Evolutionary conservation across 1,140 invertebrate species (phyloP).

Genomic region (Potamilus streckersoni): DNA sequence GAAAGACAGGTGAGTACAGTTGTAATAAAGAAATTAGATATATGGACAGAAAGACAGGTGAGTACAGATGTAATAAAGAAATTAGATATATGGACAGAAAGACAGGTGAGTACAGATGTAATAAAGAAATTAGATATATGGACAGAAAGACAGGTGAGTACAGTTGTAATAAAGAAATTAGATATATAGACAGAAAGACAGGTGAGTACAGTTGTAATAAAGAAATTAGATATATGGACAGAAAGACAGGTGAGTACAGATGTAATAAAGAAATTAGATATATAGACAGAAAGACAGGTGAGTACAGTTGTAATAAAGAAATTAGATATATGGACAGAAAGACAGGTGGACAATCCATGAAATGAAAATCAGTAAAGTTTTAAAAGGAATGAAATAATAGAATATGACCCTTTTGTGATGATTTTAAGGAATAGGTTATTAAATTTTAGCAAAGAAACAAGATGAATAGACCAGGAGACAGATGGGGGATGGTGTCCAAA

Average conservation of each 20-base stretch:
- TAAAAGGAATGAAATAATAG: too few relatives aligned
- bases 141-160: slow-evolving; percentile 9
- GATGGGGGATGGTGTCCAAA: too few relatives aligned
- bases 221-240: too few relatives aligned
- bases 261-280: not conserved
- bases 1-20: not conserved
- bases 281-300: not conserved
- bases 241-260: slow-evolving; percentile 12
- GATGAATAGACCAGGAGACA: too few relatives aligned
- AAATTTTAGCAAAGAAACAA: too few relatives aligned
- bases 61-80: not conserved
- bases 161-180: not conserved
- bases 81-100: too few relatives aligned
- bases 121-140: not conserved
- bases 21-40: not conserved
- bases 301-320: not conserved
- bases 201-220: slow-evolving; percentile 4
- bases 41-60: slow-evolving; percentile 8
- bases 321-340: too few relatives aligned
- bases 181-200: too few relatives aligned
- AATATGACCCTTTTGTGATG: too few relatives aligned
- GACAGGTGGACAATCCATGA: too few relatives aligned
- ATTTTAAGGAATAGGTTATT: too few relatives aligned
- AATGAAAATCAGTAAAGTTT: too few relatives aligned
- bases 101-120: not conserved